Conservation (phyloP, 2,113 vertebrate species). For the Aegithalos caudatus region DNA sequence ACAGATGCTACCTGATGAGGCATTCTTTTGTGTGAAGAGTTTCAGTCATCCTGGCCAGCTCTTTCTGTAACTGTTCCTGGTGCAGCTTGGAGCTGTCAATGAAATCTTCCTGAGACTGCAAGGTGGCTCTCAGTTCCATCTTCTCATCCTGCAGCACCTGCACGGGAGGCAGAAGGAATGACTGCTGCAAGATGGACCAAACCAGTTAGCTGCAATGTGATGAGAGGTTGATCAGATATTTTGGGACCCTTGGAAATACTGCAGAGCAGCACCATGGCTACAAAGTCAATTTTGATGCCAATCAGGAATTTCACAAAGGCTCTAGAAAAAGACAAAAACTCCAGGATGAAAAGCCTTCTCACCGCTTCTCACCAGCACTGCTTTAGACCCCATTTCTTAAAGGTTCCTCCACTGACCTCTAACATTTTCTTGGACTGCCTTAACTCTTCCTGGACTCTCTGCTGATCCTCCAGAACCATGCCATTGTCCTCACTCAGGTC, state of each 20-base stretch:
- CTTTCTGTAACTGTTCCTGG: constrained; percentile 74
- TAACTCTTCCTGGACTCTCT: constrained; percentile 73
- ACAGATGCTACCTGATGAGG: constrained; percentile 73
- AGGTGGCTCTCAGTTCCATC: constrained; percentile 73
- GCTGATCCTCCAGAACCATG: constrained; percentile 64
- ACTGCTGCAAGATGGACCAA: neutral
- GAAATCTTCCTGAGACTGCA: constrained; percentile 78
- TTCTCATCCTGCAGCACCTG: constrained; percentile 81
- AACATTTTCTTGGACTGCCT: constrained; percentile 75
- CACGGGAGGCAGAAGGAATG: neutral
- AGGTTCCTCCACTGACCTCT: constrained; percentile 69
- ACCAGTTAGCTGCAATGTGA: neutral
- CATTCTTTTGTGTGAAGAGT: constrained; percentile 73
- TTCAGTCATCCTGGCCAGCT: constrained; percentile 72
- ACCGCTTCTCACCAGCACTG: neutral
- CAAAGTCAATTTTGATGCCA: neutral
- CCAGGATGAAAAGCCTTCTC: neutral
- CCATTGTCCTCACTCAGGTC: constrained; percentile 67
- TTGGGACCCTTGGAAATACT: neutral
- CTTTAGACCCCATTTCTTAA: neutral
- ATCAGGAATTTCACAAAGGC: neutral
- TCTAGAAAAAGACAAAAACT: neutral
- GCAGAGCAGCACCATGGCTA: neutral
- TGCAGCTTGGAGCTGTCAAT: constrained; percentile 70
- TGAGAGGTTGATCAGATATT: neutral